Conservation (phyloP, 2,797 vertebrate genomes). For the Taenioides sp. region DNA sequence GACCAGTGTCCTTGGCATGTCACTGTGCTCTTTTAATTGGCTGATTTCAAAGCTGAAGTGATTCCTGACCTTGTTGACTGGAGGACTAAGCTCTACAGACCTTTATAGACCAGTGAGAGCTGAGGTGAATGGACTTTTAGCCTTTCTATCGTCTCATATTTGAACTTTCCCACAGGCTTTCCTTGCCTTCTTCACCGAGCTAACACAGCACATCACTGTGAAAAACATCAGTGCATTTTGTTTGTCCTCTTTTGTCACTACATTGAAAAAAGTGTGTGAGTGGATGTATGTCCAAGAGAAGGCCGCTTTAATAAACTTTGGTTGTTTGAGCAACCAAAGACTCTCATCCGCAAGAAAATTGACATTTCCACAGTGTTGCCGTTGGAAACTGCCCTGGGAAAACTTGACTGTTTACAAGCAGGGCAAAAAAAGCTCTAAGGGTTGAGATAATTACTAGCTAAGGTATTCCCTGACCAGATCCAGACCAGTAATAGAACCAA, state of each 20-base stretch:
- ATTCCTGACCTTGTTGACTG: constrained; percentile 54
- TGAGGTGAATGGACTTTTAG: constrained; percentile 49
- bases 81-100: constrained; percentile 10
- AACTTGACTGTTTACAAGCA: constrained; percentile 47
- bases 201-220: constrained; percentile 29
- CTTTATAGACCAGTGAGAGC: constrained; percentile 28
- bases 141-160: constrained; percentile 53
- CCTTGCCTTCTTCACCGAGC: constrained; percentile 38
- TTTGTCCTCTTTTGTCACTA: constrained; percentile 17
- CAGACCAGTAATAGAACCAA: constrained; percentile 1
- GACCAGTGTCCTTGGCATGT: constrained; percentile 13
- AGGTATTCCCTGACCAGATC: constrained; percentile 25
- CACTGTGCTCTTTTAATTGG: constrained; percentile 30
- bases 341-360: constrained; percentile 50
- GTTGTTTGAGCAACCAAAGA: constrained; percentile 66
- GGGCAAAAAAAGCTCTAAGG: constrained; percentile 22
- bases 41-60: constrained; percentile 33
- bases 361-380: constrained; percentile 66
- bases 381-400: constrained; percentile 69
- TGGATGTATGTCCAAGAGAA: constrained; percentile 9
- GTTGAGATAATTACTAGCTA: constrained; percentile 39
- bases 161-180: constrained; percentile 70
- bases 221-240: constrained; percentile 32
- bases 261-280: constrained; percentile 24
- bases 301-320: constrained; percentile 59